Percentiles rank a stretch among this genome's conserved stretches.
phyloP scores from a whole-genome alignment of 1,140 invertebrate species.

The Pantala flavescens region DNA sequence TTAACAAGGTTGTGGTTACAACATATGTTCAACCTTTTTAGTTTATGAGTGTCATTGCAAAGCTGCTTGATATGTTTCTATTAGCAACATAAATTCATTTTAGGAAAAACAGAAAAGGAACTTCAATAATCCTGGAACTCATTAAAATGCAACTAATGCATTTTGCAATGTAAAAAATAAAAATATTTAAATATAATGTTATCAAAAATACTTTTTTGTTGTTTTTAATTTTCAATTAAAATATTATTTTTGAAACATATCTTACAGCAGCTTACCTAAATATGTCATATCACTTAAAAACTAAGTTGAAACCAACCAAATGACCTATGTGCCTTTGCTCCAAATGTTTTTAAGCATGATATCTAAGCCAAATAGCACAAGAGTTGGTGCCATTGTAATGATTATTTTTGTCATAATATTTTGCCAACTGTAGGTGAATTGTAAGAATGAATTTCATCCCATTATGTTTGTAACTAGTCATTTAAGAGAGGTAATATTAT shows the following conservation, averaged over 20 bases:
- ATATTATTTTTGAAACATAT: not conserved
- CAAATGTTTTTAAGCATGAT: not conserved
- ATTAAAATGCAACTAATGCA: no score
- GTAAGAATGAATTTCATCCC: not conserved
- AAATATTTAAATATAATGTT: no score
- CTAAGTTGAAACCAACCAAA: not conserved
- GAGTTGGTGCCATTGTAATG: not conserved
- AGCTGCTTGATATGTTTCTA: not conserved
- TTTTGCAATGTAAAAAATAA: no score
- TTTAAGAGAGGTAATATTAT: not conserved
- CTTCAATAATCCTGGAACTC: no score
- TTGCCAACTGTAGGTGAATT: not conserved
- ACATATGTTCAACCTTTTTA: not conserved
- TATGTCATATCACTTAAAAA: not conserved
- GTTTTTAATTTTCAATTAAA: no score
- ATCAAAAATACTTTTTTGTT: no score
- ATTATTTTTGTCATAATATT: not conserved
- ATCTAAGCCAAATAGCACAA: conserved; percentile 5
- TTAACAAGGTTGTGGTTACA: not conserved
- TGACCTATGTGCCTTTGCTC: conserved; percentile 3
- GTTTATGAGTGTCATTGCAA: not conserved
- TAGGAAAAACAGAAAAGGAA: no score
- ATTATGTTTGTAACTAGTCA: conserved; percentile 6
- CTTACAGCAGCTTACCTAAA: not conserved
- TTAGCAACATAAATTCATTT: no score